Evolutionary conservation across 1,140 invertebrate species (phyloP).

Genomic region (Pseudomyrmex cubaensis): DNA sequence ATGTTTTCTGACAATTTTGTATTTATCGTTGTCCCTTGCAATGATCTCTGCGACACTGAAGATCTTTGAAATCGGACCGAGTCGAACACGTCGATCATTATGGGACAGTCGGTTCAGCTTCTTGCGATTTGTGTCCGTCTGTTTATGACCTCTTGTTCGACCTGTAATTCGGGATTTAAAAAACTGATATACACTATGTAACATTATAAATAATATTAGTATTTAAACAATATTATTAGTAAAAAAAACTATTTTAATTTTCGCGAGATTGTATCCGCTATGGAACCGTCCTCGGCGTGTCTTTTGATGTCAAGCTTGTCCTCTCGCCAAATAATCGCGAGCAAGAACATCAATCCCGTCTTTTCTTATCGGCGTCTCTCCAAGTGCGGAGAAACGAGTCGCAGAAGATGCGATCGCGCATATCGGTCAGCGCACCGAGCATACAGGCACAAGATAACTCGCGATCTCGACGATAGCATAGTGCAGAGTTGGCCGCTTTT

Average conservation of each 20-base stretch:
- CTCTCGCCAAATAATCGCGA: slow-evolving; percentile 76
- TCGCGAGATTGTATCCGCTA: slow-evolving; percentile 58
- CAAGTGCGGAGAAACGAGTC: slow-evolving; percentile 76
- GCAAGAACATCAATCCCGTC: slow-evolving; percentile 73
- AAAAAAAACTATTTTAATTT: background rate
- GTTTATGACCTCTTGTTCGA: slow-evolving; percentile 72
- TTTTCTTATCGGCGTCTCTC: slow-evolving; percentile 72
- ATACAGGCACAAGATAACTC: slow-evolving; percentile 68
- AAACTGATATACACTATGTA: background rate
- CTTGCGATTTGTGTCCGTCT: slow-evolving; percentile 63
- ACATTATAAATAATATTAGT: too few species aligned
- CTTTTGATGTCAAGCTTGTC: slow-evolving; percentile 69
- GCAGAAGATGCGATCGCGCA: slow-evolving; percentile 67
- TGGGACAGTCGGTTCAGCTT: slow-evolving; percentile 65
- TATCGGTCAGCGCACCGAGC: slow-evolving; percentile 73
- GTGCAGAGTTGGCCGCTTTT: slow-evolving; percentile 60
- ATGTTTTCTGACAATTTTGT: slow-evolving; percentile 64
- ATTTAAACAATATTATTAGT: too few species aligned
- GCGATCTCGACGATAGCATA: slow-evolving; percentile 70
- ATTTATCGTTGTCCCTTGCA: slow-evolving; percentile 61
- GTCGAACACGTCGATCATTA: slow-evolving; percentile 71
- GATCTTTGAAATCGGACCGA: slow-evolving; percentile 76
- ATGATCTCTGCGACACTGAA: slow-evolving; percentile 74
- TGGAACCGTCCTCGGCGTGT: slow-evolving; percentile 55
- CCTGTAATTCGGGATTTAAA: slow-evolving; percentile 69